Conservation (phyloP, 2,797 vertebrate genomes). For the Ceyx erithaca region DNA sequence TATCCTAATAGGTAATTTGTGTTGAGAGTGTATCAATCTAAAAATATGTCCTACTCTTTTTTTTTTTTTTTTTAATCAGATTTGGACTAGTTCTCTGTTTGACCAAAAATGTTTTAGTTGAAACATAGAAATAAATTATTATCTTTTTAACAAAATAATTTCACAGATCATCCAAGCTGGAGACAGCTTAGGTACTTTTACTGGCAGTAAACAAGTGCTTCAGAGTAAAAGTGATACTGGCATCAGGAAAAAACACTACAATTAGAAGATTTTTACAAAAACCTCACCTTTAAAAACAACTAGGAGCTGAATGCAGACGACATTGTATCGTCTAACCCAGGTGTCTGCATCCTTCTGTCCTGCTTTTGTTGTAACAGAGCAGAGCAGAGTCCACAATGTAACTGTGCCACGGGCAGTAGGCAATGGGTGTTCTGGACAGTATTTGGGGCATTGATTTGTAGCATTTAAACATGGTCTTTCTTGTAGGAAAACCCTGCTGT, state of each 20-base stretch:
- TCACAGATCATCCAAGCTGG: background rate
- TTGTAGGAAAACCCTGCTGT: background rate
- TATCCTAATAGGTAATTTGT: constrained; percentile 49
- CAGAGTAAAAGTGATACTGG: background rate
- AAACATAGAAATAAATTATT: background rate
- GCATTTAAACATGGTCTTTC: background rate
- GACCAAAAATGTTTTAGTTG: background rate
- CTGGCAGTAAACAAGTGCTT: background rate
- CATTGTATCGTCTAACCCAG: fast-evolving
- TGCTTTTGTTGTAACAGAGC: background rate
- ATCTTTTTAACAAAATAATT: background rate
- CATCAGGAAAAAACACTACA: background rate
- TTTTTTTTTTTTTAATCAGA: background rate
- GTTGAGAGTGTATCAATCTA: constrained; percentile 4
- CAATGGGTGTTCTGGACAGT: background rate
- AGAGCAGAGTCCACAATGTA: background rate
- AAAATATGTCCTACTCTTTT: background rate
- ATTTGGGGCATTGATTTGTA: background rate
- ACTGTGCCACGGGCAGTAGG: background rate
- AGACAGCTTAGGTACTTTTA: background rate
- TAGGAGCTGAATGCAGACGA: background rate
- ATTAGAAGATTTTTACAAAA: background rate
- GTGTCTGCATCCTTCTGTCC: background rate
- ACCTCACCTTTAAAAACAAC: background rate
- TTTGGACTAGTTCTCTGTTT: background rate